Percentiles rank a stretch among this genome's conserved stretches.
Evolutionary conservation across 2,113 vertebrate genomes (phyloP).

Genomic region (Marcusenius ussheri): DNA sequence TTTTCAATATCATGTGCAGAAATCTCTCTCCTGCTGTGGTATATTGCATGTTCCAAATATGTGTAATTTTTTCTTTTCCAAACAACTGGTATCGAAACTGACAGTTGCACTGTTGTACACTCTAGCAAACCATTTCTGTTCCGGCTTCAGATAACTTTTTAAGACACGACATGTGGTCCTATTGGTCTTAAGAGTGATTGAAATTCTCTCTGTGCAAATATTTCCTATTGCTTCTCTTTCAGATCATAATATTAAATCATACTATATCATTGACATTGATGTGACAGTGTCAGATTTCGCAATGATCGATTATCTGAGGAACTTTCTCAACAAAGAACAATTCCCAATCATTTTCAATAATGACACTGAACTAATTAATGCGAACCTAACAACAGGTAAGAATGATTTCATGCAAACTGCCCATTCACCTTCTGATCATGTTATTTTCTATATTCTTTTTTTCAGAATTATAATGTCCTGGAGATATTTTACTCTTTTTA

Average conservation of each 20-base stretch:
- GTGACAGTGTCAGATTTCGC: constrained; percentile 3
- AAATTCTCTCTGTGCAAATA: too few relatives aligned
- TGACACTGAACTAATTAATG: constrained; percentile 10
- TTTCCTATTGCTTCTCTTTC: not conserved
- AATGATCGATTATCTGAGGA: constrained; percentile 21
- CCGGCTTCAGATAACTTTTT: too few relatives aligned
- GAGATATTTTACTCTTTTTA: not conserved
- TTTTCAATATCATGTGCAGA: too few relatives aligned
- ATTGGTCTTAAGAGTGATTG: not conserved
- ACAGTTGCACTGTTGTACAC: too few relatives aligned
- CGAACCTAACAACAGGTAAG: constrained; percentile 32
- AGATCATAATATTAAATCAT: not conserved
- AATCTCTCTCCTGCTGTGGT: too few relatives aligned
- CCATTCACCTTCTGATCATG: not conserved
- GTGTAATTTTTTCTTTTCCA: too few relatives aligned
- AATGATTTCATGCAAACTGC: not conserved
- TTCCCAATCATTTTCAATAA: not conserved
- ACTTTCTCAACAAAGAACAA: not conserved
- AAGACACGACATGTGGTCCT: too few relatives aligned
- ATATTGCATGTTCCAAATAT: too few relatives aligned
- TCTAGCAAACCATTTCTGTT: too few relatives aligned
- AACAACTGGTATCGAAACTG: too few relatives aligned
- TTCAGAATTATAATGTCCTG: not conserved
- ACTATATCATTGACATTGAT: constrained; percentile 30
- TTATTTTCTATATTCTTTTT: not conserved